These are phyloP conservation scores for Cantharis rustica DNA, from an alignment of 2,888 invertebrate species.

Conservation along the genomic window DNA sequence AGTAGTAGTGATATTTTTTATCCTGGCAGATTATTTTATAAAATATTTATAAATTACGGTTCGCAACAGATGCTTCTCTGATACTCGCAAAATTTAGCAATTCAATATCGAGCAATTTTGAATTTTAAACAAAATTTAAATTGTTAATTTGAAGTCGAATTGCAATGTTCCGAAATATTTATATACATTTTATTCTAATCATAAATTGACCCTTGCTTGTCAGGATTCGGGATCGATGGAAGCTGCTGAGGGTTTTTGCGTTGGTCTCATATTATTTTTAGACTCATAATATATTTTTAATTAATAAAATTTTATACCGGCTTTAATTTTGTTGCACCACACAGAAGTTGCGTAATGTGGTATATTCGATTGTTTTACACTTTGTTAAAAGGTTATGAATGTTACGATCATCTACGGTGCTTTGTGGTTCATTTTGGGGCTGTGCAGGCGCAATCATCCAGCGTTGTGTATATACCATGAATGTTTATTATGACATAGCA, in stretches of 20 bases:
- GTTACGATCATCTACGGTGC: constrained; percentile 16
- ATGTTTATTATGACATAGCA: constrained; percentile 11
- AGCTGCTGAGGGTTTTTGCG: background rate
- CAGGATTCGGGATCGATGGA: background rate
- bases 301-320: background rate
- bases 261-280: background rate
- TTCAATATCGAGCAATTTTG: background rate
- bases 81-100: background rate
- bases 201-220: background rate
- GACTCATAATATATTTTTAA: background rate
- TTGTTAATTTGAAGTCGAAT: background rate
- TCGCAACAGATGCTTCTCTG: background rate
- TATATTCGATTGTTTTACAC: constrained; percentile 13
- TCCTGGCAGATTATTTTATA: background rate
- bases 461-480: constrained; percentile 7
- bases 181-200: background rate
- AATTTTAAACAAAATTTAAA: background rate
- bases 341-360: no score
- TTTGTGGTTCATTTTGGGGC: constrained; percentile 13
- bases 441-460: constrained; percentile 17
- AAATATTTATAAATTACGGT: background rate
- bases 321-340: background rate
- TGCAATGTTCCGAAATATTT: background rate
- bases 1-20: background rate
- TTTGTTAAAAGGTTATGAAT: constrained; percentile 21